phyloP scores from a whole-genome alignment of 2,797 vertebrate genomes.

The Sebastes vulpes region DNA sequence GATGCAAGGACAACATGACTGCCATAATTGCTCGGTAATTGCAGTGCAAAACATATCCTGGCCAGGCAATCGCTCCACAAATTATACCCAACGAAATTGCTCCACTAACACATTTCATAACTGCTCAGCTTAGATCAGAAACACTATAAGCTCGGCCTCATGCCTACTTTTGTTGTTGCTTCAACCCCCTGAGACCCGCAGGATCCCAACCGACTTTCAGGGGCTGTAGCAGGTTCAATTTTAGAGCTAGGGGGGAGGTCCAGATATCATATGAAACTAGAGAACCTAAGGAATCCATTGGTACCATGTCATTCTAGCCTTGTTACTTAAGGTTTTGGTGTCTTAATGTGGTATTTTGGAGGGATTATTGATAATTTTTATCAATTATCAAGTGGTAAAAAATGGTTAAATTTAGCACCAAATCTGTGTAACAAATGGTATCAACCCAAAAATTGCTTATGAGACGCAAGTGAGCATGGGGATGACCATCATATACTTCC shows the following conservation, averaged over 20 bases:
- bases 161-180: background rate
- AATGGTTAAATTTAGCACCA: background rate
- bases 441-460: background rate
- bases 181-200: background rate
- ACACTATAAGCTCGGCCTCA: background rate
- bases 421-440: background rate
- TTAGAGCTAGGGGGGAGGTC: background rate
- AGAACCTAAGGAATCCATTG: background rate
- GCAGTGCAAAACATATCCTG: background rate
- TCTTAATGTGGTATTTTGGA: background rate
- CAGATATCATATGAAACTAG: background rate
- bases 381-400: background rate
- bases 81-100: conserved; percentile 21
- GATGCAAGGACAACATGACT: conserved; percentile 11
- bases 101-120: conserved; percentile 3
- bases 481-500: background rate
- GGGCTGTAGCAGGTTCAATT: background rate
- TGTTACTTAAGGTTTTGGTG: background rate
- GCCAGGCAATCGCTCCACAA: conserved; percentile 8
- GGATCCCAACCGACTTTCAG: background rate
- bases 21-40: conserved; percentile 19
- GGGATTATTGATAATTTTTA: background rate
- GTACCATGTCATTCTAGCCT: background rate
- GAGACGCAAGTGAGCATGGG: background rate
- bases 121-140: background rate